Evolutionary conservation across 2,113 vertebrate species (phyloP), one percentile per base, ranked within the genome.

Genomic region (Lophius piscatorius): DNA sequence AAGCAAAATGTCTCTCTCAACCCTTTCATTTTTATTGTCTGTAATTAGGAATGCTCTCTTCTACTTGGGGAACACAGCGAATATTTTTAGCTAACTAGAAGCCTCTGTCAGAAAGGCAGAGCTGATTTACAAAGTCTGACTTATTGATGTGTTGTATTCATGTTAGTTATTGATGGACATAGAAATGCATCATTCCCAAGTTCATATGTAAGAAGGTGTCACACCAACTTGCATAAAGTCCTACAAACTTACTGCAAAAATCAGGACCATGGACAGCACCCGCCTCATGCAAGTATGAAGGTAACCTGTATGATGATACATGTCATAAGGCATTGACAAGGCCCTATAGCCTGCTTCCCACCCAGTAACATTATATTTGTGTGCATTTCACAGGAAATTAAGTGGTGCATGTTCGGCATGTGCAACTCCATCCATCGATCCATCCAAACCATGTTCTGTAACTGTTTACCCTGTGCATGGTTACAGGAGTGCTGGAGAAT

Each of bases 111-210:
- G 60, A 75, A 18, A 68, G 42, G 41, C 58, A 26, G 63, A 66
- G 65, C 54, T 34, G 60, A 54, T 77, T 85, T 80, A 75, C 63
- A 80, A 67, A 68, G 52, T 45, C 41, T 73, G 64, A 82, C 35
- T 85, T 79, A 82, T 82, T 80, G 72, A 84, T 80, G 77, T 58
- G 61, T 78, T 76, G 81, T 70, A 56, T 45, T 70, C 55, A 18
- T 17, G 33, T 84, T 28, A 63, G 79, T 81, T 63, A 81, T 79
- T 70, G 69, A 83, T 29, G 24, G 9, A 2, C 51, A 47, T 47
- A 68, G 35, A 76, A 79, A 82, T 64, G 57, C 55, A 75, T 74
- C 47, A 51, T 50, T 69, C 22, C 22, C 40, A 42, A 28, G 52
- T 49, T 76, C 38, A 47, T 58, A 56, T 74, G 80, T 69, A 55